These are phyloP conservation scores for Atopsyche davidsoni DNA, from an alignment of 1,140 invertebrate species.

Conservation along the genomic window DNA sequence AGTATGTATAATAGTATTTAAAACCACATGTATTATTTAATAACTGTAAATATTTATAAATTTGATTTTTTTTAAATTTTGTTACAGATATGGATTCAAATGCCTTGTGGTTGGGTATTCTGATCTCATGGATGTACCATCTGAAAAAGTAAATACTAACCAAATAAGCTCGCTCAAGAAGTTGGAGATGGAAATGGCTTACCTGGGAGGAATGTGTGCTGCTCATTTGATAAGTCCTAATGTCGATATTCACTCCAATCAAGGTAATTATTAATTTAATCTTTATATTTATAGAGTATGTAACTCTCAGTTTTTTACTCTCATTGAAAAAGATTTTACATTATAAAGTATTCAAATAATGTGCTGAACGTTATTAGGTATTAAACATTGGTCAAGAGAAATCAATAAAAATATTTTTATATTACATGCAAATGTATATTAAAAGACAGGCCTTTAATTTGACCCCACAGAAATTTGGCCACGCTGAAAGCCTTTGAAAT, in stretches of 20 bases:
- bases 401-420: too few species aligned
- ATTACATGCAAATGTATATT: too few species aligned
- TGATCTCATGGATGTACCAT: constrained; percentile 50
- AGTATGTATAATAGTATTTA: constrained; percentile 17
- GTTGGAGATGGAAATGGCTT: constrained; percentile 85
- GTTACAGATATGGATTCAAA: constrained; percentile 77
- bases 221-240: constrained; percentile 38
- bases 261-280: constrained; percentile 7
- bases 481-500: too few species aligned
- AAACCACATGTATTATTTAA: background rate
- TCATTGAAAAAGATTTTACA: too few species aligned
- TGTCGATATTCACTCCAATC: constrained; percentile 34
- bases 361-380: background rate
- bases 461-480: too few species aligned
- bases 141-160: constrained; percentile 30
- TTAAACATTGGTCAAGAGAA: constrained; percentile 1
- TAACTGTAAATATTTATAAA: background rate
- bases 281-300: background rate
- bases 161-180: constrained; percentile 61
- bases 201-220: constrained; percentile 83
- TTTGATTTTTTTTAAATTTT: constrained; percentile 24
- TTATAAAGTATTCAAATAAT: background rate
- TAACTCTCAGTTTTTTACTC: background rate
- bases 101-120: constrained; percentile 91
- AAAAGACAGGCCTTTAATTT: too few species aligned